Percentiles rank a stretch among this genome's conserved stretches.
These are phyloP conservation scores for Hozukius guyotensis DNA, from an alignment of 2,797 vertebrate species.

Conservation along the genomic window DNA sequence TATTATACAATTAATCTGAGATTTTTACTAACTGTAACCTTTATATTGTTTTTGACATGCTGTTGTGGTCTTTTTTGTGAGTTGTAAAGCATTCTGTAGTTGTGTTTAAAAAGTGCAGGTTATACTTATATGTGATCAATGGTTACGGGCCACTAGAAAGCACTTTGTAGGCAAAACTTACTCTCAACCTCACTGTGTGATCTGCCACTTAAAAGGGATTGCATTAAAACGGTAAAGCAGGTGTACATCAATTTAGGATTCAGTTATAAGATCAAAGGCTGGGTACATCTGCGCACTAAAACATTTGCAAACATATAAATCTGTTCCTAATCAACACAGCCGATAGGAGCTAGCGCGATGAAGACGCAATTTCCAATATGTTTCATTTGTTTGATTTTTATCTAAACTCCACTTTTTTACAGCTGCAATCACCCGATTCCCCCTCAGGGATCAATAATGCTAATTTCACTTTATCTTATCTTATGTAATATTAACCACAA, in stretches of 20 bases:
- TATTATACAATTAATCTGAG: neutral
- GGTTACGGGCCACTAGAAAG: neutral
- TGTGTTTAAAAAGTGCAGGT: neutral
- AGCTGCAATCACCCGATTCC: constrained; percentile 23
- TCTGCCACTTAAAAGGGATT: constrained; percentile 6
- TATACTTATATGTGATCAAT: neutral
- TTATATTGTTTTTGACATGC: neutral
- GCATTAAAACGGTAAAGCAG: neutral
- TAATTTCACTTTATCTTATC: constrained; percentile 57
- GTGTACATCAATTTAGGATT: constrained; percentile 2
- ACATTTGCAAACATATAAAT: constrained; percentile 28
- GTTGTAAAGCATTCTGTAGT: neutral
- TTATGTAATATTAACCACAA: constrained; percentile 23
- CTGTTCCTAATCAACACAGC: constrained; percentile 20
- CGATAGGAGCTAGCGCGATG: neutral
- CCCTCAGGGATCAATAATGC: constrained; percentile 61
- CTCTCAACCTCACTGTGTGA: neutral
- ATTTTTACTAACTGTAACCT: neutral
- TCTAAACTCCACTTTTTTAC: constrained; percentile 32
- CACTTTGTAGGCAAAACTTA: neutral
- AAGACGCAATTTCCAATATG: constrained; percentile 7
- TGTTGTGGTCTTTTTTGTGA: neutral
- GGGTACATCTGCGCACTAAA: neutral
- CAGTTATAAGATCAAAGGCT: constrained; percentile 24
- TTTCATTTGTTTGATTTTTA: constrained; percentile 52